Conservation (phyloP, 2,888 invertebrate genomes). For the Nymphalis urticae region DNA sequence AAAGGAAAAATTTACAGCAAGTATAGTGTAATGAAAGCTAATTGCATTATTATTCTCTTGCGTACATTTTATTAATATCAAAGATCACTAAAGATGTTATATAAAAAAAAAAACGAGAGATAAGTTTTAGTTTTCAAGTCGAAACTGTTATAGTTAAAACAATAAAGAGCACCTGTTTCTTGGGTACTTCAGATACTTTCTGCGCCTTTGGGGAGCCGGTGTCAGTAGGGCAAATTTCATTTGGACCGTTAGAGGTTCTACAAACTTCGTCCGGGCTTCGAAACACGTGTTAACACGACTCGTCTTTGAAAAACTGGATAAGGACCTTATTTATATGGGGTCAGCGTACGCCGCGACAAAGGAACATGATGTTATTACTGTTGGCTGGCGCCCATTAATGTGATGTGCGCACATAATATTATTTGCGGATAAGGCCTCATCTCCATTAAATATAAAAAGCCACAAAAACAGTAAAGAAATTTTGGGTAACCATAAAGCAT, state of each 20-base stretch:
- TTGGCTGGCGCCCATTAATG: constrained; percentile 65
- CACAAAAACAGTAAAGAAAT: constrained; percentile 35
- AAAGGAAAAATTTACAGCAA: no score
- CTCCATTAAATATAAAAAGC: constrained; percentile 37
- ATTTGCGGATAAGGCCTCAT: constrained; percentile 64
- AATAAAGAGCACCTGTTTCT: constrained; percentile 55
- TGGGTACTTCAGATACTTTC: constrained; percentile 33
- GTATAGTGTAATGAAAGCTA: no score
- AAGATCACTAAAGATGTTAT: constrained; percentile 9
- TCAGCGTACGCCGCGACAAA: constrained; percentile 72
- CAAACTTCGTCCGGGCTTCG: constrained; percentile 66
- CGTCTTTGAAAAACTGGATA: constrained; percentile 78
- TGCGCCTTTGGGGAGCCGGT: constrained; percentile 44
- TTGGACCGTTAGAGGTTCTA: constrained; percentile 60
- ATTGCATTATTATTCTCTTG: no score
- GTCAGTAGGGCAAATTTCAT: constrained; percentile 77
- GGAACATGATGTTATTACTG: constrained; percentile 76
- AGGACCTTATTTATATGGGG: constrained; percentile 79
- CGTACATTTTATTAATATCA: no score
- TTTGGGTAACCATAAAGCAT: constrained; percentile 16
- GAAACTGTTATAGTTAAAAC: constrained; percentile 47
- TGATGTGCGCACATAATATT: constrained; percentile 67
- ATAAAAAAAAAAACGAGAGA: constrained; percentile 20
- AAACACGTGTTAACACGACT: constrained; percentile 77
- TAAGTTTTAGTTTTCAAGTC: constrained; percentile 25